A percentile compares a stretch with the other conserved stretches of the same genome.
phyloP scores from a whole-genome alignment of 2,888 invertebrate genomes.

The Ochropleura leucogaster region DNA sequence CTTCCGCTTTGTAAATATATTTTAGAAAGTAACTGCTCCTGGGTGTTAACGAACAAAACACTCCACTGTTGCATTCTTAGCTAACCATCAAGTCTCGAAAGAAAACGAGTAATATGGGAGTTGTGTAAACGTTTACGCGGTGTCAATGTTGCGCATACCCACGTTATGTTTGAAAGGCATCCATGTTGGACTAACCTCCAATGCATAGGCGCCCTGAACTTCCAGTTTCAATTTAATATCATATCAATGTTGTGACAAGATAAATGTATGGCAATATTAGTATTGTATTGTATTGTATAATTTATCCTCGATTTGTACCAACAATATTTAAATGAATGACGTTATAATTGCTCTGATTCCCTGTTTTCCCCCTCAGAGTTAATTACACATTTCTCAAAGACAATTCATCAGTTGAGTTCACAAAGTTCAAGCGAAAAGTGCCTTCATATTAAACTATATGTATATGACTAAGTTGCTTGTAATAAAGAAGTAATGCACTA shows the following conservation, averaged over 20 bases:
- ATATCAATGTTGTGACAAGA: neutral
- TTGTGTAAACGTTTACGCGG: neutral
- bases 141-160: neutral
- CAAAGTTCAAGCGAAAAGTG: conserved; percentile 10
- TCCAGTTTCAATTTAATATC: neutral
- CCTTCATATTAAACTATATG: neutral
- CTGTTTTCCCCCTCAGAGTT: conserved; percentile 10
- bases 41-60: neutral
- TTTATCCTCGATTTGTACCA: neutral
- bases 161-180: neutral
- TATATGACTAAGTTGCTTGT: neutral
- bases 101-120: neutral
- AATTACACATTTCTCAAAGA: conserved; percentile 15
- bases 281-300: too few species aligned
- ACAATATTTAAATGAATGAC: neutral
- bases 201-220: neutral
- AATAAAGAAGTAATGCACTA: neutral
- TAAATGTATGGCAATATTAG: too few species aligned
- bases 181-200: neutral
- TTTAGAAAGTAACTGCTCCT: neutral
- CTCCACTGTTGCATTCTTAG: neutral
- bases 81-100: neutral
- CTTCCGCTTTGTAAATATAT: too few species aligned
- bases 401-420: conserved; percentile 10
- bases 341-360: neutral